Base-by-base conservation (phyloP, 2,797 vertebrate genomes). In the Urosaurus nigricauda region DNA sequence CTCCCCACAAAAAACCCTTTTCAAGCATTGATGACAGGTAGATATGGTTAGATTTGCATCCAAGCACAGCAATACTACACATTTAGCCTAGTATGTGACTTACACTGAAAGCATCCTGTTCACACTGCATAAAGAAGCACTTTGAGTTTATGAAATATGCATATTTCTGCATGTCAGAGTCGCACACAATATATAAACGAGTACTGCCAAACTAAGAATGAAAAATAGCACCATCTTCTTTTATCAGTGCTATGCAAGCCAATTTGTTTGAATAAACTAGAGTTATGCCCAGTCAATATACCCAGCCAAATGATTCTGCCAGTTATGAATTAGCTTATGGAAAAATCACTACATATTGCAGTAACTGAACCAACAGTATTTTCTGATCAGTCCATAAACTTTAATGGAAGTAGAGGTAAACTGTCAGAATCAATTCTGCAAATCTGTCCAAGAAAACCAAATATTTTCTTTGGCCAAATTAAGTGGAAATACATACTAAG, bases 111-210 rank as follows among this genome's bases (percentile, higher is more conserved):
- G 47, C 92, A 60, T 90, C 74, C 17, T 26, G 93, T 91, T 60
- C 90, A 91, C 91, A 94, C 87, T 95, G 94, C 86, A 94, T 89
- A 95, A 87, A 95, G 90, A 94, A 93, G 84, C 60, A 84, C 95
- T 95, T 93, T 87, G 89, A n/a, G 87, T 35, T 90, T 1, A 88
- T 86, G 74, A 94, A 95, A 93, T 94, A 86, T 91, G 86, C 86
- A 92, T 92, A 51, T 35, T 8, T 43, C n/a, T n/a, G 85, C 91
- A 94, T 78, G 1, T 87, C 89, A 94, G 89, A 94, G 94, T 93
- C 88, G 92, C 87, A 82, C 91, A 26, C 2, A 60, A 88, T 89
- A 95, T 95, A 83, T 53, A 70, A 83, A 91, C 93, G 94, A 93
- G 92, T 93, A 84, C 94, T 95, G 90, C 17, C 78, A 96, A 94